Evolutionary conservation across 2,888 invertebrate species (phyloP).

Genomic region (Aleiodes leptofemur): DNA sequence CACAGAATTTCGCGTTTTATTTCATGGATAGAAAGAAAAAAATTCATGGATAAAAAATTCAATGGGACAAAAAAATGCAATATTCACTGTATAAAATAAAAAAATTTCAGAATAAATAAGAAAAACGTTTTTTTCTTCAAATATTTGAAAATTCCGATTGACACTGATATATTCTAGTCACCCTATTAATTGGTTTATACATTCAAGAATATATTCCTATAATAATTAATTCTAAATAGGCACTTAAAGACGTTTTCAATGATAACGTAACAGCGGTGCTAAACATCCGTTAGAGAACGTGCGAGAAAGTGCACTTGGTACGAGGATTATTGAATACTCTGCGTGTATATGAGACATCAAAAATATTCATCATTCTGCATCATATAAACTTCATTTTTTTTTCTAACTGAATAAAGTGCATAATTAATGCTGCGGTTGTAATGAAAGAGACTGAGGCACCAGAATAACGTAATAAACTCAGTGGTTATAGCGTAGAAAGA

Average conservation of each 20-base stretch:
- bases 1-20: conserved; percentile 1
- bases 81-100: not conserved
- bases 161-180: conserved; percentile 1
- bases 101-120: not conserved
- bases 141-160: too few relatives aligned
- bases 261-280: conserved; percentile 31
- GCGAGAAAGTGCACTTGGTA: conserved; percentile 32
- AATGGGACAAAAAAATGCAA: too few relatives aligned
- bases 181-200: not conserved
- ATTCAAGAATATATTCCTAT: not conserved
- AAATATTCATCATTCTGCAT: not conserved
- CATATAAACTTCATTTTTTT: not conserved
- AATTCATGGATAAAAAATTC: not conserved
- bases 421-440: too few relatives aligned
- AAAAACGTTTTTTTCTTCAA: too few relatives aligned
- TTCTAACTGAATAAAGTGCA: too few relatives aligned
- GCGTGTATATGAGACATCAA: not conserved
- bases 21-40: not conserved
- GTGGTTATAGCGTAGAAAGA: not conserved
- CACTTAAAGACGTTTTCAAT: conserved; percentile 14
- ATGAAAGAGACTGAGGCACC: too few relatives aligned
- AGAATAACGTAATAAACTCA: too few relatives aligned
- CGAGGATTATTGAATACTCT: too few relatives aligned
- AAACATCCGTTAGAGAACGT: conserved; percentile 36
- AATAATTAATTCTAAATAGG: not conserved